Conservation (phyloP, 2,797 vertebrate species). For the Zenarchopterus dispar region DNA sequence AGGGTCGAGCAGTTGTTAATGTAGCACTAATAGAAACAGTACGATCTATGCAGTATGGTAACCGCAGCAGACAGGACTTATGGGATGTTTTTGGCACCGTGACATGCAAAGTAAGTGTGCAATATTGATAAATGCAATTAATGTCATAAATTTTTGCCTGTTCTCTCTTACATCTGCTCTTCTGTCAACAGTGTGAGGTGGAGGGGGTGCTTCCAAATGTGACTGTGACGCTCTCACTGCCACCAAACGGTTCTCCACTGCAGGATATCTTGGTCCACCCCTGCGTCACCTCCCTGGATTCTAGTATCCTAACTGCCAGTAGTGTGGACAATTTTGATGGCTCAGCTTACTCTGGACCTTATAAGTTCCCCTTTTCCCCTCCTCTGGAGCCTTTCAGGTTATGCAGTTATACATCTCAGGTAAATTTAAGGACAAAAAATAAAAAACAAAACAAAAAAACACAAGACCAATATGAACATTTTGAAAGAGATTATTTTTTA, state of each 20-base stretch:
- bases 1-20: constrained; percentile 88
- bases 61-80: constrained; percentile 84
- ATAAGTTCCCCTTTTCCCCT: constrained; percentile 95
- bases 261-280: constrained; percentile 94
- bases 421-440: constrained; percentile 37
- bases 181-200: constrained; percentile 88
- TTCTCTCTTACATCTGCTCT: constrained; percentile 2
- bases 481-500: not conserved
- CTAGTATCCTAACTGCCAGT: constrained; percentile 88
- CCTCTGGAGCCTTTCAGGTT: constrained; percentile 90
- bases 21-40: constrained; percentile 89
- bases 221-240: constrained; percentile 89
- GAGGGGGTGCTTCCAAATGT: constrained; percentile 92
- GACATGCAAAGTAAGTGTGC: constrained; percentile 90
- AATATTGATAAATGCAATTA: not conserved
- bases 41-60: constrained; percentile 92
- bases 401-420: constrained; percentile 95
- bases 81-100: constrained; percentile 94
- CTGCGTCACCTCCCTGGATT: constrained; percentile 92
- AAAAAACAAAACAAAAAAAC: too few relatives aligned
- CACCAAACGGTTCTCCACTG: constrained; percentile 91
- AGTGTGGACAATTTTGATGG: constrained; percentile 86
- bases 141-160: not conserved
- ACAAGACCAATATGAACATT: not conserved
- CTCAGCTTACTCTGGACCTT: constrained; percentile 91